Conservation (phyloP, 2,888 invertebrate genomes). For the Cerceris ruficornis region DNA sequence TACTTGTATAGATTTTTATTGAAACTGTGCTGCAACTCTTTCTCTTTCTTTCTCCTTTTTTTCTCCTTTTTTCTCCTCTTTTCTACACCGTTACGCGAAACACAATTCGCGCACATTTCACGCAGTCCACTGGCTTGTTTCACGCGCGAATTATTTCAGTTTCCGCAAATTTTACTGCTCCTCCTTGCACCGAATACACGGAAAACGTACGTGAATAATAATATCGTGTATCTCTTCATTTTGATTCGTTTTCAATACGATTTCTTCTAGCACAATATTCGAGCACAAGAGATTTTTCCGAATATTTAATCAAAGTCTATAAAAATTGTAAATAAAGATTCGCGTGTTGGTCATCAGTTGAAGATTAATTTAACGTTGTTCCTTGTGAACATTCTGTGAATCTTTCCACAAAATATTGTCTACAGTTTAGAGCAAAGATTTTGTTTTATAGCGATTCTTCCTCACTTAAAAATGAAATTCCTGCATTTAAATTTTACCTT, state of each 20-base stretch:
- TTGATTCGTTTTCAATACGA: neutral
- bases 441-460: too few species aligned
- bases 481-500: too few species aligned
- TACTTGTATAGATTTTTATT: constrained; percentile 7
- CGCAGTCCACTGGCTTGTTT: constrained; percentile 38
- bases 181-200: too few species aligned
- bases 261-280: too few species aligned
- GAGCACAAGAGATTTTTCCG: too few species aligned
- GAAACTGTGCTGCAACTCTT: neutral
- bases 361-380: neutral
- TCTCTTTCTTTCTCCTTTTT: too few species aligned
- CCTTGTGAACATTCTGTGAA: neutral
- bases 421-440: too few species aligned
- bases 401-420: too few species aligned
- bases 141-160: constrained; percentile 39
- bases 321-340: neutral
- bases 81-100: constrained; percentile 19
- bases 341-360: neutral
- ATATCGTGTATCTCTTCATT: neutral
- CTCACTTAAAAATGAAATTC: too few species aligned
- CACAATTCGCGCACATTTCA: constrained; percentile 27
- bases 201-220: constrained; percentile 25
- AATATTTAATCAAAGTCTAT: too few species aligned
- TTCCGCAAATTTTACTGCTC: constrained; percentile 28
- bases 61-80: constrained; percentile 7